Evolutionary conservation across 2,797 vertebrate species (phyloP), one percentile per base, ranked within the genome.

Genomic region (Syndactyla subalaris): DNA sequence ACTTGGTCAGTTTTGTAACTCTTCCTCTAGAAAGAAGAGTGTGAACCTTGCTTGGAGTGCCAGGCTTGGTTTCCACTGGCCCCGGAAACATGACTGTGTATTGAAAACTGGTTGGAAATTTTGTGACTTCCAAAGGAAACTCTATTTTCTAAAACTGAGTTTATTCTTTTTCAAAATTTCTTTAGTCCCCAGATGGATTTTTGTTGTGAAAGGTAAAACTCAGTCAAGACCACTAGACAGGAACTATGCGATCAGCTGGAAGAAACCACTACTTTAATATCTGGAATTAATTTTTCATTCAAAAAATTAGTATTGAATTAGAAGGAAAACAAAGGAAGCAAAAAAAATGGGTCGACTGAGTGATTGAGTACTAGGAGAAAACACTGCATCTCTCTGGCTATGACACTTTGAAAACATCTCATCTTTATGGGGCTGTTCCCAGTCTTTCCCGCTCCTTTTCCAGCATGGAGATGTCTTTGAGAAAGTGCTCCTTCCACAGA

Each of bases 291-390:
- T 41, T 88, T 86, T 77, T 46, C 2, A 10, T 58, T 27, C 9
- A 9, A 27, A 62, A 80, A 26, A n/a, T 43, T 9, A 68, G 6
- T 32, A n/a, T 12, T 77, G 13, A 51, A 17, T 12, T 5, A 10
- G 51, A 72, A 63, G 7, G 3, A 39, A 62, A 55, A 2, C 8
- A 55, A 24, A 6, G 2, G 38, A 85, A 61, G 17, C 14, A n/a
- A 63, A 43, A 24, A 22, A 55, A 34, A 0, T 2, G 3, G 20
- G 14, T 5, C 14, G 59, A 20, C 0, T 13, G 16, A 3, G 2
- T 20, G 22, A 29, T 51, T 14, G 17, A 87, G 39, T 70, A 32
- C 6, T 54, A 21, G 23, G 10, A 4, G 1, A 30, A 55, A 71
- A 63, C 7, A 22, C 1, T 55, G 4, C 23, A 10, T 52, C 7